Conservation (phyloP, 2,113 vertebrate genomes). For the Dicentrarchus labrax region DNA sequence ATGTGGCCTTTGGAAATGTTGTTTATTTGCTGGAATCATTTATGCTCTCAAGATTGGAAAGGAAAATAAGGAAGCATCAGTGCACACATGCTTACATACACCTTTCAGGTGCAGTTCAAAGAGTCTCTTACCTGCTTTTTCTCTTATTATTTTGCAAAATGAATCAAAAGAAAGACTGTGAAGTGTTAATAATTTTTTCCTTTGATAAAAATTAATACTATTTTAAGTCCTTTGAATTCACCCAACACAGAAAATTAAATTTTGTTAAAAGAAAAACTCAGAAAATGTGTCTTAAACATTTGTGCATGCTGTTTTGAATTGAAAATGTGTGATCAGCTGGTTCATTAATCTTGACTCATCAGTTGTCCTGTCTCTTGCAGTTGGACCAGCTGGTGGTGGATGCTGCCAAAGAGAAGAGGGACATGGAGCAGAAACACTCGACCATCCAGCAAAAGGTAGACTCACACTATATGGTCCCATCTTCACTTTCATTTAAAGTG, state of each 20-base stretch:
- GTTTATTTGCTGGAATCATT: conserved; percentile 22
- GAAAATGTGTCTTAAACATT: neutral
- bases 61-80: neutral
- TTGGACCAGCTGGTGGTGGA: conserved; percentile 95
- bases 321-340: conserved; percentile 28
- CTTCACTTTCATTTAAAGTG: neutral
- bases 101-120: neutral
- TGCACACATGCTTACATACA: accelerated
- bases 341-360: conserved; percentile 52
- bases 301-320: neutral
- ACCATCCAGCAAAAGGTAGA: conserved; percentile 99
- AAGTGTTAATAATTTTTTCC: neutral
- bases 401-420: conserved; percentile 95
- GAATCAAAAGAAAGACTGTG: neutral
- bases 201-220: neutral
- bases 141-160: neutral
- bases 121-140: neutral
- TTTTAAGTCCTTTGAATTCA: neutral
- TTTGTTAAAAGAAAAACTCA: neutral
- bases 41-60: conserved; percentile 11
- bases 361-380: conserved; percentile 83
- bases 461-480: neutral
- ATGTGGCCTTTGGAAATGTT: conserved; percentile 2
- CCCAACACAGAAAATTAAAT: neutral
- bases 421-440: conserved; percentile 98